Evolutionary conservation across 2,797 vertebrate species (phyloP), one percentile per base, ranked within the genome.

Genomic region (Setipinna tenuifilis): DNA sequence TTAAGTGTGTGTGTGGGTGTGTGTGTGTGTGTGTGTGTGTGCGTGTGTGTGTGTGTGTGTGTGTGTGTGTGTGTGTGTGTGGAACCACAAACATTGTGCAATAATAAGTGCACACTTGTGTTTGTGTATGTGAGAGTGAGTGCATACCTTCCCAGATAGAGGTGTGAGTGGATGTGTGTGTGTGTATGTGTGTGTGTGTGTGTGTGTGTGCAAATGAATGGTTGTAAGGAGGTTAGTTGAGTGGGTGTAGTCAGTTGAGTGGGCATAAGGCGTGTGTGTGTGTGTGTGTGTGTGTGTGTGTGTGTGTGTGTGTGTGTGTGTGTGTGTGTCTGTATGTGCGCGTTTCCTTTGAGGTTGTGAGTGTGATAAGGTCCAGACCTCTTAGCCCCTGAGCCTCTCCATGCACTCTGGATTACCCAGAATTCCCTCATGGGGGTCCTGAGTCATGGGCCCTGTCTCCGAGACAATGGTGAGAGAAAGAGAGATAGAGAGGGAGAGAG

Each of bases 251-350:
- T 65, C 16, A 17, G 68, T 71, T 28, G 17, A 21, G 68, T 17
- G 25, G 23, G 25, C 31, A 35, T 71, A 28, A 31, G 82, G 61
- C 78, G 41, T 68, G 83, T 83, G 68, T 86, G 59, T 61, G n/a
- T 83, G 25, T 71, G 59, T 71, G 31, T 71, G 61, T 83, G n/a
- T 78, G 71, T 31, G 81, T 87, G 68, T 86, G 84, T 83, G 61
- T 71, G 68, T 65, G 68, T 82, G 86, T 84, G 62, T 83, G 80
- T 44, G 62, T 68, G 25, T 31, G 62, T 68, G 62, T 68, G 68
- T 41, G 68, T 41, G 17, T 78, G 17, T 78, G 71, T 44, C 16
- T 78, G 31, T 21, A 9, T 78, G 71, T 78, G 10, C 21, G 11
- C 21, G 19, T 21, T 75, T 41, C 31, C 35, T n/a, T 78, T 44